Base-by-base conservation (phyloP, 2,113 vertebrate species). In the Lathamus discolor region DNA sequence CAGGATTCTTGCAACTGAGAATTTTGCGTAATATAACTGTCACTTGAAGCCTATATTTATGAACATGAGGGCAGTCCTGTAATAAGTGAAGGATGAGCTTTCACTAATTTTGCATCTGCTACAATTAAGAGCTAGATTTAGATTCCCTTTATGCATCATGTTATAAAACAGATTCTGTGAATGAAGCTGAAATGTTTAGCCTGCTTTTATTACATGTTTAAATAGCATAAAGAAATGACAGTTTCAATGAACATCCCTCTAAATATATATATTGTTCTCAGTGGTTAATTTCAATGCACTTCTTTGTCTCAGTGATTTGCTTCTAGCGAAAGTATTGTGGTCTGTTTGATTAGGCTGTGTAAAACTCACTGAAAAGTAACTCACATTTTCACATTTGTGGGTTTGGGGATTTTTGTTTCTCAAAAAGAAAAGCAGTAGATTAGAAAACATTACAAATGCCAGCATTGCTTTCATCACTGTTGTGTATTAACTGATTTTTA, bases 31-130 rank as follows among this genome's bases (percentile, higher is more conserved):
- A 81, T 86, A 52, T 72, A 97, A 69, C 91, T 94, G 94, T 95
- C 90, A 95, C 74, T 95, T 93, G 74, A 83, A 74, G 57, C 16
- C 64, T 63, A 23, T 90, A 88, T 95, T 96, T 96, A 96, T 95
- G 91, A 76, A 76, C 67, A 12, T n/a, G 57, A 86, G 82, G 70
- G 28, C 84, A 93, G 92, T 91, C 83, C 90, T 67, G 37, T 92
- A 91, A 85, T 88, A 95, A 92, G 59, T 69, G 59, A 93, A 92
- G 84, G 78, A 97, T 87, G 46, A 93, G 88, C 90, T 94, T 95
- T 96, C 77, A 68, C 90, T 92, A 90, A 94, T 96, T 94, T 92
- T 92, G 63, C 95, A 93, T 95, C 94, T 97, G 95, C 43, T 89
- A 46, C 88, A 96, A 91, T 96, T 94, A 93, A 83, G 85, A 75